These are phyloP conservation scores for Heliconius hortense DNA, from an alignment of 2,888 invertebrate genomes.

Conservation along the genomic window DNA sequence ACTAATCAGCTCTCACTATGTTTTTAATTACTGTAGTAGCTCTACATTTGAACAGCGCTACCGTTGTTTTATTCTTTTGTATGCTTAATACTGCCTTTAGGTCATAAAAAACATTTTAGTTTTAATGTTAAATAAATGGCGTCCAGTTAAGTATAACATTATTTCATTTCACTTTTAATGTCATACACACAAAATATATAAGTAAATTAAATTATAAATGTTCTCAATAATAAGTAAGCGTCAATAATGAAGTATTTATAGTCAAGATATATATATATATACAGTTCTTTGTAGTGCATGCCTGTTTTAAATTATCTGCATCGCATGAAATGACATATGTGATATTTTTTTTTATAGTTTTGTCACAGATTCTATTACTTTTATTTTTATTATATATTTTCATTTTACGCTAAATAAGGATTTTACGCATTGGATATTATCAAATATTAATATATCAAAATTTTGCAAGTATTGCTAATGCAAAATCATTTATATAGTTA, in stretches of 20 bases:
- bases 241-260: neutral
- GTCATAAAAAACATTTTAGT: neutral
- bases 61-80: constrained; percentile 10
- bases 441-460: neutral
- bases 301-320: constrained; percentile 13
- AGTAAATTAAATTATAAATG: neutral
- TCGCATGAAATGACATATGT: neutral
- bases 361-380: too few species aligned
- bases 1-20: constrained; percentile 5
- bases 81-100: neutral
- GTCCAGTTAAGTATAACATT: neutral
- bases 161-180: constrained; percentile 10
- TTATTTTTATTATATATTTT: constrained; percentile 1
- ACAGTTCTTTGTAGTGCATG: neutral
- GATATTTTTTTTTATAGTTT: neutral
- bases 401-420: neutral
- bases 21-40: constrained; percentile 12
- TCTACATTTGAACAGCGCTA: constrained; percentile 4
- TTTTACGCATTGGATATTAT: constrained; percentile 1
- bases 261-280: neutral
- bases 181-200: constrained; percentile 17
- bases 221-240: neutral
- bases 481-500: constrained; percentile 37
- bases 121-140: constrained; percentile 3
- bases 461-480: constrained; percentile 25